Conservation (phyloP, 2,888 invertebrate genomes). For the Thereva nobilitata region DNA sequence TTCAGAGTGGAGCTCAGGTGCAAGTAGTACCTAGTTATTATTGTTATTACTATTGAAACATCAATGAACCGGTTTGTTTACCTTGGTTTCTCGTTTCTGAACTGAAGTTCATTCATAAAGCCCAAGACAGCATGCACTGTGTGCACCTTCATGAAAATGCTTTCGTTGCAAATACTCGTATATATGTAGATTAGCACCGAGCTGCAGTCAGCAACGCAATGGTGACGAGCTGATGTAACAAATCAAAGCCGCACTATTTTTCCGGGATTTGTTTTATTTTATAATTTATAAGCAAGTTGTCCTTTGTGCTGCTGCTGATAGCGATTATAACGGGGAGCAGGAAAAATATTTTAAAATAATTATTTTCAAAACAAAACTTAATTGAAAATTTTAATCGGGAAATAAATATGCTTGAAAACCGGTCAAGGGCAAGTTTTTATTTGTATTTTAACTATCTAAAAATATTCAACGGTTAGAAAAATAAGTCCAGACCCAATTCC, state of each 20-base stretch:
- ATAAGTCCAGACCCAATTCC: no score
- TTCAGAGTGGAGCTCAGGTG: slow-evolving; percentile 31
- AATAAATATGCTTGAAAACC: no score
- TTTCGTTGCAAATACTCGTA: slow-evolving; percentile 30
- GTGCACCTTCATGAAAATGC: slow-evolving; percentile 31
- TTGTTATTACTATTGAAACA: slow-evolving; percentile 42
- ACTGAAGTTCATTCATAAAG: slow-evolving; percentile 45
- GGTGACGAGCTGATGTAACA: slow-evolving; percentile 22
- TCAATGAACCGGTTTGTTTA: slow-evolving; percentile 45
- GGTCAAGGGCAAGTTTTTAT: no score
- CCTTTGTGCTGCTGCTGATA: no score
- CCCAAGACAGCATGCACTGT: slow-evolving; percentile 27
- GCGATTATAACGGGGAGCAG: no score
- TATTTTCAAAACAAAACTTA: no score
- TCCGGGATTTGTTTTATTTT: no score
- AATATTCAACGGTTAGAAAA: no score
- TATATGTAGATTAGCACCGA: slow-evolving; percentile 26
- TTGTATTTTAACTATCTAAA: no score
- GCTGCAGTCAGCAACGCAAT: slow-evolving; percentile 7
- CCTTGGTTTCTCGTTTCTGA: slow-evolving; percentile 42
- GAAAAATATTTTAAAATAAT: no score
- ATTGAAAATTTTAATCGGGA: no score
- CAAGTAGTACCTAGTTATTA: slow-evolving; percentile 35
- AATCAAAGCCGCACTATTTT: neutral
- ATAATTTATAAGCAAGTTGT: no score